Evolutionary conservation across 2,113 vertebrate species (phyloP), one percentile per base, ranked within the genome.

Genomic region (Dipodomys ordii): DNA sequence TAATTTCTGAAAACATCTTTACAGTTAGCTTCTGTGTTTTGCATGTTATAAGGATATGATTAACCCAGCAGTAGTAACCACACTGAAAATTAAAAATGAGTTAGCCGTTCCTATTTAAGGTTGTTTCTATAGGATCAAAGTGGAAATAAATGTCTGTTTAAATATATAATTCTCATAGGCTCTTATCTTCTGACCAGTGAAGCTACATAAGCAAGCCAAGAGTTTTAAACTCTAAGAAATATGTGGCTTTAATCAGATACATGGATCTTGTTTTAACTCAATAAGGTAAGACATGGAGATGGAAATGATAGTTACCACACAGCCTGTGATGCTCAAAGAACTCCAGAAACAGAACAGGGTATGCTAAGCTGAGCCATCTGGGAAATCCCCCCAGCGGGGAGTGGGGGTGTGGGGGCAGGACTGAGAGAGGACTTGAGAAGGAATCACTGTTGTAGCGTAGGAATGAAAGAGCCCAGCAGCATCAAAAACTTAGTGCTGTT

Each of bases 1-100:
- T 94, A 95, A 95, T 90, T 91, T 94, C 93, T 88, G 20, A 79
- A 93, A 62, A 27, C 78, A 53, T 88, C 69, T 83, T 62, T 77
- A 73, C 73, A 53, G 6, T 88, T 83, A 30, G 0, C n/a, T 4
- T 39, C 23, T 64, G 30, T 74, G 39, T 90, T 93, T 46, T 76
- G 88, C 68, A 74, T 7, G 69, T 2, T 84, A 53, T 77, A 91
- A 82, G 35, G 44, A 32, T 19, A 64, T 80, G 15, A 77, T 46
- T 65, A 77, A 87, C 82, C 6, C 8, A 83, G 30, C 12, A 57
- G 69, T 80, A 71, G 88, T 57, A 89, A 86, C 28, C 30, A 68
- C 18, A 67, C 3, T 80, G 46, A 82, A 46, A 46, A 78, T 91
- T 22, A 88, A 78, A 80, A 39, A 46, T 68, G 79, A 92, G 32